Base-by-base conservation (phyloP, 2,888 invertebrate genomes). In the Cetonia aurata region DNA sequence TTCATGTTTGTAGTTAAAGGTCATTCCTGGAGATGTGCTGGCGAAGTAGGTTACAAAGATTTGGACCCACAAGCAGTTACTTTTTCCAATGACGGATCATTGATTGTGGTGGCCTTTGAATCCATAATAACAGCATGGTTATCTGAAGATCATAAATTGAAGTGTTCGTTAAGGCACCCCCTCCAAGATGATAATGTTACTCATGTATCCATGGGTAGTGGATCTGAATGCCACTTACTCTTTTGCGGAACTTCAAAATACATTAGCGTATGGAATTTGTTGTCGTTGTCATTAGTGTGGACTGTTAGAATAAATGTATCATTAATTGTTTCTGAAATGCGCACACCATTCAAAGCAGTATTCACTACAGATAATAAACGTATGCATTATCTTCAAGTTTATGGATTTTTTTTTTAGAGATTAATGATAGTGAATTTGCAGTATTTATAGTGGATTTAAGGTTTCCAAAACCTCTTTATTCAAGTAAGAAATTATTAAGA, bases 21-120 rank as follows among this genome's bases (percentile, higher is more conserved):
- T n/a, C 84, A 83, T 65, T 86, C 87, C 71, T 94, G 94, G 94
- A 86, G 82, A 70, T 92, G 92, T 79, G 86, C 88, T 41, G 88
- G 88, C 33, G 85, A 88, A 19, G 90, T 90, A 0, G 87, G 84
- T 70, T 94, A 92, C 77, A 87, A 89, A 62, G 85, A 89, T 74
- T 80, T 90, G 15, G 82, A 87, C 0, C 86, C 90, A 19, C 86
- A 86, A 17, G 87, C 88, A 48, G 85, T 90, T 1, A 87, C 87
- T 53, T 94, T 94, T 83, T 91, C 93, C 0, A 86, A 87, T 70
- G 94, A 95, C 82, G 93, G 93, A n/a, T 93, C 94, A 0, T 80
- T 94, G 25, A 79, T 95, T 50, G 92, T 90, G 4, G 90, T 92
- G 12, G 89, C 89, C 9, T 94, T 91, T 84, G 89, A 86, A 33